Base-by-base conservation (phyloP, 2,113 vertebrate species). In the Ptychochromis oligacanthus region DNA sequence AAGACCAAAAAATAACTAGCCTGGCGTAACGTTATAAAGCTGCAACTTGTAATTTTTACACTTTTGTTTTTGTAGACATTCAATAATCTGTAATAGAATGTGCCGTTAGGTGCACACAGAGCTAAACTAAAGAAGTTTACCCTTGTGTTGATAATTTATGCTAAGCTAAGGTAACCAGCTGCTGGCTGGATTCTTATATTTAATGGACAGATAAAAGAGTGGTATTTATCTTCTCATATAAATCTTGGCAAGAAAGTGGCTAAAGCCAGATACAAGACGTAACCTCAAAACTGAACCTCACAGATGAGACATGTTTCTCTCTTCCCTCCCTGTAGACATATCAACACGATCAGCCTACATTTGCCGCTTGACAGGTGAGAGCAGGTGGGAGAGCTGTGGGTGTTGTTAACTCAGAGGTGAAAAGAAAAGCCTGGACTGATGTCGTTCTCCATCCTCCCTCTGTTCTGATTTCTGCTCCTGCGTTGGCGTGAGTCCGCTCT, bases 361-460 rank as follows among this genome's bases (percentile, higher is more conserved):
- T 82, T 76, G 72, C 85, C 75, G 74, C 75, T 55, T 83, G 88
- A 87, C 78, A 81, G 83, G 87, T 90, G 82, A 89, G 86, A 91
- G 91, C 91, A 89, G 85, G 93, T 91, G 88, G 89, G 92, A 88
- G 93, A 80, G 85, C 65, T 28, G 89, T 91, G 92, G 92, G 93
- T 70, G 89, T 88, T 46, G 74, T 90, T 92, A 74, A 59, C 78
- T 75, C 11, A 79, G 81, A 86, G 89, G 81, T 79, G 80, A 90
- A 79, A 85, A 86, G 65, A 91, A 87, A 81, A 81, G 82, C 80
- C 58, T 13, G 18, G 79, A 59, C 70, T 20, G 46, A 55, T 87
- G 88, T 81, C 83, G 26, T 85, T 77, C 83, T 85, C 82, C 56
- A 9, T 89, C 83, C 87, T 86, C 82, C 75, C 75, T 83, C 92